phyloP scores from a whole-genome alignment of 2,113 vertebrate species.

The Anarhynchus alexandrinus region DNA sequence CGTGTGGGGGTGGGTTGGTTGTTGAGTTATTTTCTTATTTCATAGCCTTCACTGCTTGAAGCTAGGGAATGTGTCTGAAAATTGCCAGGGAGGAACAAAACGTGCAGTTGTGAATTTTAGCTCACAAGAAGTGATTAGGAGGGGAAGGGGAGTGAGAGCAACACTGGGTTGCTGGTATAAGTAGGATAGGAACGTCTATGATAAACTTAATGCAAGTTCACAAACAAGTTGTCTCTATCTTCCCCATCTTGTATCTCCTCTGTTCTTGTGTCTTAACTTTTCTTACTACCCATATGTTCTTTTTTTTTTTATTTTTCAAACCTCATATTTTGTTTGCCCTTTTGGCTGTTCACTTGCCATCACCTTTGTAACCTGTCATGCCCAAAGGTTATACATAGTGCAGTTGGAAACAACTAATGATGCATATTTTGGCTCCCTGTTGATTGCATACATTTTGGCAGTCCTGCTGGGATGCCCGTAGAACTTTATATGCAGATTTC shows the following conservation, averaged over 20 bases:
- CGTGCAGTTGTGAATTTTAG: neutral
- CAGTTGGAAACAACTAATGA: neutral
- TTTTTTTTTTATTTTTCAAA: accelerated
- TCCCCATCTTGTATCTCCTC: neutral
- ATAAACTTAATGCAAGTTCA: neutral
- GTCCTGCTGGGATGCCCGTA: neutral
- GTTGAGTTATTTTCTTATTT: neutral
- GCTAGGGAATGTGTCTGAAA: neutral
- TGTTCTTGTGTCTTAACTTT: neutral
- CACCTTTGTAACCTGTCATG: neutral
- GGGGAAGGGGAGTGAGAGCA: neutral
- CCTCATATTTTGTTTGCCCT: neutral
- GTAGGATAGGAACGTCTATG: accelerated
- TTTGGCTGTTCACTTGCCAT: neutral
- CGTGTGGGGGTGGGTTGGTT: accelerated
- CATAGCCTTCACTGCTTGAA: neutral
- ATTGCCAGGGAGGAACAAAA: neutral
- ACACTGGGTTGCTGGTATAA: neutral
- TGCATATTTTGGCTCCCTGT: neutral
- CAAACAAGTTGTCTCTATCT: neutral
- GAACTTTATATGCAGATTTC: neutral
- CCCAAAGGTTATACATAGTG: neutral
- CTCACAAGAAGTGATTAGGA: neutral
- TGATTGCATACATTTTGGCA: accelerated
- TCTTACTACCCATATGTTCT: neutral